These are phyloP conservation scores for Eublepharis macularius DNA, from an alignment of 2,113 vertebrate species.

Conservation along the genomic window DNA sequence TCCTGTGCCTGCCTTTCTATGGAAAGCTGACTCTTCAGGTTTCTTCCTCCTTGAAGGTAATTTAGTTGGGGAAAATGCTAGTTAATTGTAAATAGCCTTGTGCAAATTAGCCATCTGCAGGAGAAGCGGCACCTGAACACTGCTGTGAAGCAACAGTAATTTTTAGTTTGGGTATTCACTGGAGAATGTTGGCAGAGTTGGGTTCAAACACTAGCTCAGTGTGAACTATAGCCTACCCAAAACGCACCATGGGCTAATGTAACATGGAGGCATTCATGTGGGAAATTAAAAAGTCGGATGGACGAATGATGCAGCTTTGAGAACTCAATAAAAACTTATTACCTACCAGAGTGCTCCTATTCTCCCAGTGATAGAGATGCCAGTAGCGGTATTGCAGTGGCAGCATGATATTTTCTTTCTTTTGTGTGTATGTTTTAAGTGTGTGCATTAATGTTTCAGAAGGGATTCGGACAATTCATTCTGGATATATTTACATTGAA, in stretches of 20 bases:
- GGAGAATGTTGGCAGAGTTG: slow-evolving; percentile 43
- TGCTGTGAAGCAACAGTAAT: not conserved
- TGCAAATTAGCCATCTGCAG: slow-evolving; percentile 47
- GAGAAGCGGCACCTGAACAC: slow-evolving; percentile 45
- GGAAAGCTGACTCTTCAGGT: not conserved
- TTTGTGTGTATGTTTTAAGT: slow-evolving; percentile 7
- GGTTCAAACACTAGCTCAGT: slow-evolving; percentile 49
- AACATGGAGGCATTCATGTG: slow-evolving; percentile 63
- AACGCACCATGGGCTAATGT: slow-evolving; percentile 48
- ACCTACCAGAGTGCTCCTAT: slow-evolving; percentile 52
- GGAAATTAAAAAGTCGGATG: slow-evolving; percentile 72
- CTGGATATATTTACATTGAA: slow-evolving; percentile 5
- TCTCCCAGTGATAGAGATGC: slow-evolving; percentile 43
- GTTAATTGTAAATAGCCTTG: slow-evolving; percentile 28
- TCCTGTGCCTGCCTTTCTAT: not conserved
- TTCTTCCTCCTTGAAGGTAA: slow-evolving; percentile 19
- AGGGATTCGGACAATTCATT: slow-evolving; percentile 48
- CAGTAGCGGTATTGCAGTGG: slow-evolving; percentile 46
- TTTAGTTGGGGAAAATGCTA: slow-evolving; percentile 10
- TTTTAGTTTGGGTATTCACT: slow-evolving; percentile 32
- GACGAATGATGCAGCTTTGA: slow-evolving; percentile 53
- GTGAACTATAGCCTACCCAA: slow-evolving; percentile 50
- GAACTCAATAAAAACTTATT: slow-evolving; percentile 68
- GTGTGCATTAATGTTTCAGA: slow-evolving; percentile 44
- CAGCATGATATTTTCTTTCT: slow-evolving; percentile 38